phyloP scores from a whole-genome alignment of 23 tunicate genomes.

The Phallusia fumigata region DNA sequence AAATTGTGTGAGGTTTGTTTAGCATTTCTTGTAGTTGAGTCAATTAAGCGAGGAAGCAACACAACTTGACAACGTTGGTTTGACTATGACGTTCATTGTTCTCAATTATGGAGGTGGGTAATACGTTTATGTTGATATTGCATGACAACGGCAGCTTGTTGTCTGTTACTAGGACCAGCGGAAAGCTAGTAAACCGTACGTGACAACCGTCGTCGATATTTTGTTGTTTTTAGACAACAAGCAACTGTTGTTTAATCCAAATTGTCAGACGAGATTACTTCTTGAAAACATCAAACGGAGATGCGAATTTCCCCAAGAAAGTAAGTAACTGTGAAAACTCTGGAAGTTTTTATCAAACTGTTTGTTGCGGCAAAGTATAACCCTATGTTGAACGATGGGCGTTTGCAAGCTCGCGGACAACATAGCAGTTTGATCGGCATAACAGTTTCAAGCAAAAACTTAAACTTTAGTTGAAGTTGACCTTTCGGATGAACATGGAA shows the following conservation, averaged over 20 bases:
- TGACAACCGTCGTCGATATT: background rate
- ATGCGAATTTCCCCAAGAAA: conserved; percentile 62
- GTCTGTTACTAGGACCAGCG: background rate
- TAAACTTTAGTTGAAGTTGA: conserved; percentile 61
- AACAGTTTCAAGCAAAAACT: no score
- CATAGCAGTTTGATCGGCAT: no score
- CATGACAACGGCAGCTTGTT: background rate
- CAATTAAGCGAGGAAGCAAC: no score
- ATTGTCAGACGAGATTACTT: conserved; percentile 57
- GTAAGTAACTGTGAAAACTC: conserved; percentile 15
- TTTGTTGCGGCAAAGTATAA: no score
- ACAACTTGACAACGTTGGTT: no score
- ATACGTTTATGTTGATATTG: background rate
- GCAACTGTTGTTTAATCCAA: conserved; percentile 62
- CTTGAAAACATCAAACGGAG: conserved; percentile 67
- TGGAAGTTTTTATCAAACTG: no score
- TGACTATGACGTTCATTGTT: conserved; percentile 40
- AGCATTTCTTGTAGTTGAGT: no score
- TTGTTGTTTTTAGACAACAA: conserved; percentile 37
- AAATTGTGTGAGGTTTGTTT: no score
- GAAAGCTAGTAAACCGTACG: background rate
- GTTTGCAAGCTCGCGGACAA: no score
- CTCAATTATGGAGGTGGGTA: conserved; percentile 78
- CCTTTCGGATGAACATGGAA: conserved; percentile 62
- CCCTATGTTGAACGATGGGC: no score